Evolutionary conservation across 2,888 invertebrate species (phyloP).

Genomic region (Erebia palarica): DNA sequence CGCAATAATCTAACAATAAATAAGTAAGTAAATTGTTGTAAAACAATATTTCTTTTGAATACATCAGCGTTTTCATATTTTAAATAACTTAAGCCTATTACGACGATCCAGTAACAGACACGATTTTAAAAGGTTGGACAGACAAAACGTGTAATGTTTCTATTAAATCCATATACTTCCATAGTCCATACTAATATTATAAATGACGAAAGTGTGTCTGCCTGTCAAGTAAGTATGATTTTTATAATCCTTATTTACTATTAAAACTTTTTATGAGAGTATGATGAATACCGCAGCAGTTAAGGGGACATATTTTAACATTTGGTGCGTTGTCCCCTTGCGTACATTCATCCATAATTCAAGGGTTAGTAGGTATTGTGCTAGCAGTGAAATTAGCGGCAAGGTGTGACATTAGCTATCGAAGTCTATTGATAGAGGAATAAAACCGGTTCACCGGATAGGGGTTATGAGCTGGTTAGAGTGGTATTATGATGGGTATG

Average conservation of each 20-base stretch:
- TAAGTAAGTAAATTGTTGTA: no score
- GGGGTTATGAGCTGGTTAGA: conserved; percentile 42
- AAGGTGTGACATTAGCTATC: conserved; percentile 75
- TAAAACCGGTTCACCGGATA: conserved; percentile 54
- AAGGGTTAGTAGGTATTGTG: conserved; percentile 62
- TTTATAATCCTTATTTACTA: neutral
- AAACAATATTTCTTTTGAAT: no score
- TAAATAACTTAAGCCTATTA: no score
- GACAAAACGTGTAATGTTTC: no score
- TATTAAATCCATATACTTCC: no score
- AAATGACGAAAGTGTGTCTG: no score
- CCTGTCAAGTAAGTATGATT: neutral
- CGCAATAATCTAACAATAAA: no score
- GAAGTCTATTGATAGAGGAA: conserved; percentile 66
- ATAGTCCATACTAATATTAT: no score
- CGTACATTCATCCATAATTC: conserved; percentile 74
- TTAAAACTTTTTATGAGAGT: conserved; percentile 18
- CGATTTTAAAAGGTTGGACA: no score
- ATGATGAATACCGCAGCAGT: conserved; percentile 4
- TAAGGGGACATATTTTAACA: conserved; percentile 55
- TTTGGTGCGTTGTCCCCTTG: conserved; percentile 62
- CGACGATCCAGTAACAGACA: no score
- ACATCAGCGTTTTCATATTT: no score
- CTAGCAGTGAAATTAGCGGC: conserved; percentile 75
- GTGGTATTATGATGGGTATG: conserved; percentile 51